Evolutionary conservation across 2,888 invertebrate genomes (phyloP).

Genomic region (Ornithoptera alexandrae): DNA sequence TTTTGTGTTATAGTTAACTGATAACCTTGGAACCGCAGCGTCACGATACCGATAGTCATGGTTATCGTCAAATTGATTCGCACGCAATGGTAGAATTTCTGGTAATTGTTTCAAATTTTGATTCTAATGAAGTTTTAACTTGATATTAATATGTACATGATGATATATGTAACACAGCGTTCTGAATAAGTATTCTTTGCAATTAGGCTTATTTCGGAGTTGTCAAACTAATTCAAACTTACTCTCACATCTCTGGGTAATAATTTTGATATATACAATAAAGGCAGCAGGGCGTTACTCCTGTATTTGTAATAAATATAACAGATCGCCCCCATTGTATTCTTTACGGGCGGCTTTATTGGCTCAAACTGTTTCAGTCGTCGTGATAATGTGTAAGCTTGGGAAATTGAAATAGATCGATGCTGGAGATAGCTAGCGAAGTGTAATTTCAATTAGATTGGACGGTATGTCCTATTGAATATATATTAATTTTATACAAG

Average conservation of each 20-base stretch:
- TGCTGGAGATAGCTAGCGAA: not conserved
- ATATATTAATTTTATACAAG: too few relatives aligned
- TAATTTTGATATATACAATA: not conserved
- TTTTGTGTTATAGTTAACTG: not conserved
- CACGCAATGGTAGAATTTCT: too few relatives aligned
- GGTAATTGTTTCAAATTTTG: too few relatives aligned
- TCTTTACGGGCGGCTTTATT: constrained; percentile 18
- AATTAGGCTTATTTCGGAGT: too few relatives aligned
- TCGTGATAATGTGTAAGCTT: constrained; percentile 9
- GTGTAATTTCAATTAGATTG: not conserved
- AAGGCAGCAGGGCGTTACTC: constrained; percentile 6
- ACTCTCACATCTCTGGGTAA: not conserved
- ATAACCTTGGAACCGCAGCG: too few relatives aligned
- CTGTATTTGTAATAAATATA: constrained; percentile 18
- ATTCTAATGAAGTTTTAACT: too few relatives aligned
- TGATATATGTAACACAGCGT: too few relatives aligned
- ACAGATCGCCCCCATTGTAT: constrained; percentile 12
- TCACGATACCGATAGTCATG: too few relatives aligned
- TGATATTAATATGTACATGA: too few relatives aligned
- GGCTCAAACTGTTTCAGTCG: constrained; percentile 21
- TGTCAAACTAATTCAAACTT: not conserved
- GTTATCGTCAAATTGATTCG: too few relatives aligned
- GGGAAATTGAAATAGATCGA: constrained; percentile 17
- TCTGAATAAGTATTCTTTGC: too few relatives aligned
- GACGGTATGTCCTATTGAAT: too few relatives aligned